Percentiles rank a stretch among this genome's conserved stretches.
These are phyloP conservation scores for Epinotia bilunana DNA, from an alignment of 2,888 invertebrate species.

Conservation along the genomic window DNA sequence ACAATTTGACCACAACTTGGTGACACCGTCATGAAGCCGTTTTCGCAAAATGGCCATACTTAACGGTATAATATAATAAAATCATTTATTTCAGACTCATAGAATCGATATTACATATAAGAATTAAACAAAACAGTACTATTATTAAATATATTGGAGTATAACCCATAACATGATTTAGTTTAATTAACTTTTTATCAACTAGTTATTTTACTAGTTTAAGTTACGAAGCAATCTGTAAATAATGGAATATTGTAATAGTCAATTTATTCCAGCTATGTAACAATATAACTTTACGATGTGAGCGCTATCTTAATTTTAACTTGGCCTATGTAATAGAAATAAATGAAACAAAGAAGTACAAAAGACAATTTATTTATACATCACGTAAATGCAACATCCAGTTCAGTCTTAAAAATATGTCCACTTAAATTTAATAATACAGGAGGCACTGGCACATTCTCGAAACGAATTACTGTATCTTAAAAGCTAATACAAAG, in stretches of 20 bases:
- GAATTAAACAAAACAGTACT: no score
- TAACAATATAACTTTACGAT: neutral
- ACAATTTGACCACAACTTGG: no score
- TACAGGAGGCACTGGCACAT: constrained; percentile 81
- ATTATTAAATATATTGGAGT: no score
- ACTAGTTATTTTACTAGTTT: no score
- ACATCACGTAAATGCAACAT: constrained; percentile 77
- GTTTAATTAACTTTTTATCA: no score
- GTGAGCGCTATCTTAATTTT: neutral
- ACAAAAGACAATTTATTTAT: constrained; percentile 69
- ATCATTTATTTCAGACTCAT: no score
- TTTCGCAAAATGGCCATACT: no score
- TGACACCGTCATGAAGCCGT: no score
- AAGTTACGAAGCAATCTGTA: no score
- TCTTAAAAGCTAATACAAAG: constrained; percentile 38
- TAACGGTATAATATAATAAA: no score
- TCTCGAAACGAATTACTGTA: constrained; percentile 48
- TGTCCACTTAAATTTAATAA: constrained; percentile 68
- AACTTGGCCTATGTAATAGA: neutral
- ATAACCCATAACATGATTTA: no score
- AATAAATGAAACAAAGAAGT: constrained; percentile 38
- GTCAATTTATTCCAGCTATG: neutral
- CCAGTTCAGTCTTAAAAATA: constrained; percentile 81
- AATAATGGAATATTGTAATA: neutral
- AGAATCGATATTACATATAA: no score